Percentiles rank a stretch among this genome's conserved stretches.
These are phyloP conservation scores for Parauchenoglanis punctatus DNA, from an alignment of 2,797 vertebrate genomes.

Conservation along the genomic window DNA sequence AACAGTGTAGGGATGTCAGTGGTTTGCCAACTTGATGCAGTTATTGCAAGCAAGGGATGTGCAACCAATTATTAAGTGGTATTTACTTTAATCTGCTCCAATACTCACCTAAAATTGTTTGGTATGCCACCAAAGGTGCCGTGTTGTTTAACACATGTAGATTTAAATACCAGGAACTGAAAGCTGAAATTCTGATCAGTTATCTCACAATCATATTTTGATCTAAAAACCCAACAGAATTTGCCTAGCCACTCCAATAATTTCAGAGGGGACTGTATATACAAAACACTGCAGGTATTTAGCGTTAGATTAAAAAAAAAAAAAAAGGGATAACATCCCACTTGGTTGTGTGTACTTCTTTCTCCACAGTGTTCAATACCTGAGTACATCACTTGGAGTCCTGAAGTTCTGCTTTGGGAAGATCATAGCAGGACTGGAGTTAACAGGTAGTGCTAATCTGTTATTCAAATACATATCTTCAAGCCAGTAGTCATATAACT, in stretches of 20 bases:
- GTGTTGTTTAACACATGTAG: background rate
- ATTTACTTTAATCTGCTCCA: background rate
- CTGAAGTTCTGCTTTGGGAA: conserved; percentile 89
- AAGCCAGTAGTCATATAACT: conserved; percentile 95
- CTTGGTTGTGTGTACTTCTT: background rate
- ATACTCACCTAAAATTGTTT: background rate
- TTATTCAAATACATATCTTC: conserved; percentile 98
- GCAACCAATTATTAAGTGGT: background rate
- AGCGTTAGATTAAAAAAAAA: background rate
- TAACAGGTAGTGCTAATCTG: conserved; percentile 87
- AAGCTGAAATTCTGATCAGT: background rate
- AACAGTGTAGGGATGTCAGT: background rate
- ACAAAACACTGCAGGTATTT: background rate
- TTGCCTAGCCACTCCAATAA: background rate
- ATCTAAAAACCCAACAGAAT: background rate
- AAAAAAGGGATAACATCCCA: background rate
- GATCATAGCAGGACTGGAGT: conserved; percentile 93
- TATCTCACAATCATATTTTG: background rate
- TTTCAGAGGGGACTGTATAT: background rate
- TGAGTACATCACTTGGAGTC: conserved; percentile 84
- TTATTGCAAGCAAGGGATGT: background rate
- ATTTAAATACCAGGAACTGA: background rate
- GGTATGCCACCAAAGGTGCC: background rate
- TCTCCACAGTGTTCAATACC: conserved; percentile 69
- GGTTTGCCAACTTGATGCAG: background rate